Evolutionary conservation across 2,888 invertebrate species (phyloP), one percentile per base, ranked within the genome.

Genomic region (Sussaba pulchella): DNA sequence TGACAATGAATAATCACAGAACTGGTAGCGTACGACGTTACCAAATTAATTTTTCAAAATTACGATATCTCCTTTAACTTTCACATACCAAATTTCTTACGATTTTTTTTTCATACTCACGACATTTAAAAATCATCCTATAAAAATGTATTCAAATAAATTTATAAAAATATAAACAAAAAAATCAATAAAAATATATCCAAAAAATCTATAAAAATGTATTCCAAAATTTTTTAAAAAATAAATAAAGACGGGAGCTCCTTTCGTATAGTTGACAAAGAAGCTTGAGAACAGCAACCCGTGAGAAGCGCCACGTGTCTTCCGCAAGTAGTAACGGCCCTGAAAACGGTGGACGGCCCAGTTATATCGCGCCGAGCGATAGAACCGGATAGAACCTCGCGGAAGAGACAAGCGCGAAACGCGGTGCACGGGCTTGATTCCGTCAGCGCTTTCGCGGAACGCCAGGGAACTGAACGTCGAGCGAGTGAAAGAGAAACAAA

Each of bases 391-490:
- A 26, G 31, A 54, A n/a, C 45, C 63, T 67, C 72, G 74, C 75
- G 73, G 61, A 79, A 73, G 57, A 70, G 80, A 36, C 78, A 43
- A 75, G 83, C 83, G 73, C 81, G 50, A 19, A 66, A 43, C 74
- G 80, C 61, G 67, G 81, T 79, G 81, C 79, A 84, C 84, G n/a
- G n/a, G n/a, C n/a, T n/a, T n/a, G n/a, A n/a, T n/a, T n/a, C n/a
- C n/a, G n/a, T 31, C 31, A 6, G 2, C 6, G 4, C 31, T 31
- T 6, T 31, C 31, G 31, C 31, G 31, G 31, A 6, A 31, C 31
- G 31, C 31, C 31, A 5, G 2, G 31, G 31, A 31, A 31, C 31
- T 31, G 4, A 31, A 6, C 31, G 31, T 31, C 31, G 31, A 31
- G 31, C 31, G 31, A 31, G n/a, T n/a, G n/a, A n/a, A n/a, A n/a